Conservation (phyloP, 2,888 invertebrate genomes). For the Coleophora deauratella region DNA sequence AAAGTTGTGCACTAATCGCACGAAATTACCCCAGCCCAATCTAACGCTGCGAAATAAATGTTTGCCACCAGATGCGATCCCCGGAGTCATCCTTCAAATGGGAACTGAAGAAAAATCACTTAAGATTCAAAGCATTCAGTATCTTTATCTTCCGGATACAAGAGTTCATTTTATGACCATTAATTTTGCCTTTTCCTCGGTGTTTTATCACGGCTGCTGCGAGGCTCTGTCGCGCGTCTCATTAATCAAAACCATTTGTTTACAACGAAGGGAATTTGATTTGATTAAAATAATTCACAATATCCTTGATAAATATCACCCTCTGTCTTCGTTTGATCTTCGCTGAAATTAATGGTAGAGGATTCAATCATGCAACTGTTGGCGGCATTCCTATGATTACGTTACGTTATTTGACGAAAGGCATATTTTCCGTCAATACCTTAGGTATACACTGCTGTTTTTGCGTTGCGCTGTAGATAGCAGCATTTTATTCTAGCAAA, state of each 20-base stretch:
- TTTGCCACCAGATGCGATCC: constrained; percentile 65
- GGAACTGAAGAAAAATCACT: constrained; percentile 64
- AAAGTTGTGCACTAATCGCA: constrained; percentile 56
- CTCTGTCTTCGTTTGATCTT: constrained; percentile 73
- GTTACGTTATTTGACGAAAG: not conserved
- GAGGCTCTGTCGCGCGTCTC: constrained; percentile 72
- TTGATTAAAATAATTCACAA: constrained; percentile 75
- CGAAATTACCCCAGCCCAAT: constrained; percentile 50
- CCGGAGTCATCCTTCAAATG: constrained; percentile 58
- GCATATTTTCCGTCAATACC: constrained; percentile 11
- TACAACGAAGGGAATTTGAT: constrained; percentile 75
- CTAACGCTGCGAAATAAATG: constrained; percentile 47
- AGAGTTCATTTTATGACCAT: constrained; percentile 75
- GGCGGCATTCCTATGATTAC: constrained; percentile 21
- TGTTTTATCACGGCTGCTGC: constrained; percentile 72
- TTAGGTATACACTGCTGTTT: not conserved
- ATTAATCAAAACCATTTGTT: constrained; percentile 75
- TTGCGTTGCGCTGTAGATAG: too few species aligned
- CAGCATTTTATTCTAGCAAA: too few species aligned
- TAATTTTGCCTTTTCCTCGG: constrained; percentile 71
- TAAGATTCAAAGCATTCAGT: constrained; percentile 68
- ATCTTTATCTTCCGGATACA: constrained; percentile 71
- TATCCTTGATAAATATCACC: constrained; percentile 75
- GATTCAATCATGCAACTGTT: constrained; percentile 71
- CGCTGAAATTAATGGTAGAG: constrained; percentile 69